These are phyloP conservation scores for Rhineura floridana DNA, from an alignment of 2,113 vertebrate genomes.

Conservation along the genomic window DNA sequence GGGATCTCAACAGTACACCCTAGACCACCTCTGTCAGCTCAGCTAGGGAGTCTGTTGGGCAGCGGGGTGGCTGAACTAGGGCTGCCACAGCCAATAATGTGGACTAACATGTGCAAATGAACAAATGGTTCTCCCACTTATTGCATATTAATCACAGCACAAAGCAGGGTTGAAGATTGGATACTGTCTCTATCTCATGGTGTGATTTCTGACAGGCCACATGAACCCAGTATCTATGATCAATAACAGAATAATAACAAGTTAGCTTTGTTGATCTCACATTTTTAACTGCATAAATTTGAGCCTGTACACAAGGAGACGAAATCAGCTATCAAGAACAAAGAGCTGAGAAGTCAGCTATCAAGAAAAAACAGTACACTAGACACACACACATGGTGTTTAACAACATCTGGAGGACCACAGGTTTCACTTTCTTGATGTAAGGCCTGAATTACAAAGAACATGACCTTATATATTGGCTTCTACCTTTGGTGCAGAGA, in stretches of 20 bases:
- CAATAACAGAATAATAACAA: background rate
- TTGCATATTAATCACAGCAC: background rate
- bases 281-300: background rate
- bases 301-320: background rate
- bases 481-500: too few relatives aligned
- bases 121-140: background rate
- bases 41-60: too few relatives aligned
- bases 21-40: too few relatives aligned
- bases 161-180: background rate
- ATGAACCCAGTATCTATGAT: background rate
- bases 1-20: too few relatives aligned
- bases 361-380: background rate
- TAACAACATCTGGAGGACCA: too few relatives aligned
- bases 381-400: too few relatives aligned
- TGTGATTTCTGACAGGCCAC: background rate
- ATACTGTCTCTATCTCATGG: background rate
- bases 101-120: background rate
- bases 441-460: too few relatives aligned
- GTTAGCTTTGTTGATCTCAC: background rate
- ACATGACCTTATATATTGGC: too few relatives aligned
- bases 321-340: background rate
- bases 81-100: too few relatives aligned
- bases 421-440: too few relatives aligned
- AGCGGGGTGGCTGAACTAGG: too few relatives aligned
- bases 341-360: background rate